These are phyloP conservation scores for Odontamblyopus lacepedii DNA, from an alignment of 2,797 vertebrate species.

Conservation along the genomic window DNA sequence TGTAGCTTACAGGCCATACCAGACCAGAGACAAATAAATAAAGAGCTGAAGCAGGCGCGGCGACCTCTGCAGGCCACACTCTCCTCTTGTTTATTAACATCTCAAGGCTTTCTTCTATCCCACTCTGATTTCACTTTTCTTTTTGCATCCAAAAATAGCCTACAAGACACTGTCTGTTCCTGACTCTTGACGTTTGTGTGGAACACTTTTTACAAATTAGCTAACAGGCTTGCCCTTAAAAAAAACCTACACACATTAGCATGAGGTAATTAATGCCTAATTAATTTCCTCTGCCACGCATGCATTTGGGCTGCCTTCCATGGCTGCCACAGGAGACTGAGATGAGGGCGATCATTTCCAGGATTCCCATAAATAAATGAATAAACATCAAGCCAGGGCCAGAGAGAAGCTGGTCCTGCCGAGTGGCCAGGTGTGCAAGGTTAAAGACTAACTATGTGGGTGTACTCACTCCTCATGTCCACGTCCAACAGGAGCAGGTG, in stretches of 20 bases:
- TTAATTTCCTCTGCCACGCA: slow-evolving; percentile 85
- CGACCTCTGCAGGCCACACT: slow-evolving; percentile 69
- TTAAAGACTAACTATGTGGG: slow-evolving; percentile 74
- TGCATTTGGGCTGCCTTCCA: slow-evolving; percentile 75
- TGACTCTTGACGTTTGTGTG: slow-evolving; percentile 63
- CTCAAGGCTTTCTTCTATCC: slow-evolving; percentile 65
- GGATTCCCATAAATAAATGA: slow-evolving; percentile 81
- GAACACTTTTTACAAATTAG: slow-evolving; percentile 81
- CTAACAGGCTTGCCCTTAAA: slow-evolving; percentile 75
- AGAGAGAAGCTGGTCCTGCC: slow-evolving; percentile 64
- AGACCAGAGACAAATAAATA: slow-evolving; percentile 67
- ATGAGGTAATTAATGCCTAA: slow-evolving; percentile 86
- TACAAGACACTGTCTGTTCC: slow-evolving; percentile 70
- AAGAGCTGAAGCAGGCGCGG: slow-evolving; percentile 60
- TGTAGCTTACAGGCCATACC: slow-evolving; percentile 57
- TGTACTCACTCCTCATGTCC: slow-evolving; percentile 47
- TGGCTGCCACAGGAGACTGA: slow-evolving; percentile 69
- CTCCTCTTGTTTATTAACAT: slow-evolving; percentile 73
- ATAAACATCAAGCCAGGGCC: slow-evolving; percentile 80
- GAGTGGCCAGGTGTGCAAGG: slow-evolving; percentile 75
- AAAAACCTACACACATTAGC: slow-evolving; percentile 78
- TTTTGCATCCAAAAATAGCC: slow-evolving; percentile 65
- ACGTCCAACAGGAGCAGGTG: slow-evolving; percentile 53
- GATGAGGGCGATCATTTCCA: slow-evolving; percentile 72
- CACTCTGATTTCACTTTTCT: slow-evolving; percentile 68